Evolutionary conservation across 2,888 invertebrate species (phyloP).

Genomic region (Achlya flavicornis): DNA sequence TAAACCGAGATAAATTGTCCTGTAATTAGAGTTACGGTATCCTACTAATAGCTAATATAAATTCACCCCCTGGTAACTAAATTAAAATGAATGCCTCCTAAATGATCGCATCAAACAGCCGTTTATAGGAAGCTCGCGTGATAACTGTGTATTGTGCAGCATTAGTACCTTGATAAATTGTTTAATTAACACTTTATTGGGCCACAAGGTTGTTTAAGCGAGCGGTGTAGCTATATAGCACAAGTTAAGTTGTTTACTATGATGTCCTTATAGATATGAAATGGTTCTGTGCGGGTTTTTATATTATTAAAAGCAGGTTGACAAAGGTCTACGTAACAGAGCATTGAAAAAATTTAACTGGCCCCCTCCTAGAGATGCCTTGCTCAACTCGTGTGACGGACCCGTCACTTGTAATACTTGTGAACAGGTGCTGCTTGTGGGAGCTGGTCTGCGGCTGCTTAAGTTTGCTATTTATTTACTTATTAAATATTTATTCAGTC

Average conservation of each 20-base stretch:
- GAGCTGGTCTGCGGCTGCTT: too few species aligned
- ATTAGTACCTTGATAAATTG: conserved; percentile 25
- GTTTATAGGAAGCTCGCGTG: conserved; percentile 17
- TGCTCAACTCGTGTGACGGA: too few species aligned
- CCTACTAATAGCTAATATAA: neutral
- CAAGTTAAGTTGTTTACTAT: conserved; percentile 16
- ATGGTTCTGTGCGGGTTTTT: neutral
- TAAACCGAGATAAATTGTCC: neutral
- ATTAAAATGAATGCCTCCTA: conserved; percentile 23
- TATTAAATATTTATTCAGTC: too few species aligned
- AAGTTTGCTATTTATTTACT: too few species aligned
- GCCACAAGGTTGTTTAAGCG: conserved; percentile 46
- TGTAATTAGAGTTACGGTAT: neutral
- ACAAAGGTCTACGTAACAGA: too few species aligned
- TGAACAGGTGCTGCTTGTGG: too few species aligned
- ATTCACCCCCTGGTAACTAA: conserved; percentile 6
- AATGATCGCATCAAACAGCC: conserved; percentile 6
- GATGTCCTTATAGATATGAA: neutral
- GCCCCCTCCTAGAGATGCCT: too few species aligned
- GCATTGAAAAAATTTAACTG: too few species aligned
- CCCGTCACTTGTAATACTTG: too few species aligned
- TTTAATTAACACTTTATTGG: conserved; percentile 55
- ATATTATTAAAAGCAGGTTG: too few species aligned
- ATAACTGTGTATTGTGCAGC: conserved; percentile 25
- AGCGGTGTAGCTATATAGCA: conserved; percentile 14